These are phyloP conservation scores for Phytoseiulus persimilis DNA, from an alignment of 2,888 invertebrate genomes.

Conservation along the genomic window DNA sequence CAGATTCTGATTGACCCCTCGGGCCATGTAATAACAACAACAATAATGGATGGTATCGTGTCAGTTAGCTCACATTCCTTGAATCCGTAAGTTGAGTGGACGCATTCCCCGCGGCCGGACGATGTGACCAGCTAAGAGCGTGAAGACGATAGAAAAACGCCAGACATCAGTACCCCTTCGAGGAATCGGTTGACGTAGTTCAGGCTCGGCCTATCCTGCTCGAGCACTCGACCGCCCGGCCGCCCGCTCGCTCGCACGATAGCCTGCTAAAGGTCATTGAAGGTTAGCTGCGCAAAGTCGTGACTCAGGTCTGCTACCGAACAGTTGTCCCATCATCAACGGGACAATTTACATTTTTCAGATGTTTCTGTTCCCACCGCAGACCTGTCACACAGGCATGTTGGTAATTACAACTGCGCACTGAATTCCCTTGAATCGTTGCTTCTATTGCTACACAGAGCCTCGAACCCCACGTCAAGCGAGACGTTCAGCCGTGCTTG, in stretches of 20 bases:
- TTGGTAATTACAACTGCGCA: neutral
- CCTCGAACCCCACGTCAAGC: neutral
- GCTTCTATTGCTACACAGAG: neutral
- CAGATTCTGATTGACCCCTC: neutral
- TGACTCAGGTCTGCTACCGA: neutral
- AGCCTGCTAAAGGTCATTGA: neutral
- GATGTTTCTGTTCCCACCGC: neutral
- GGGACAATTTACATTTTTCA: constrained; percentile 5
- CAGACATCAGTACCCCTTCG: neutral
- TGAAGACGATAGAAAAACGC: neutral
- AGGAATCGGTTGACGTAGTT: neutral
- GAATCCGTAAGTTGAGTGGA: neutral
- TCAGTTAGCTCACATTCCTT: neutral
- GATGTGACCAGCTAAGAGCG: neutral
- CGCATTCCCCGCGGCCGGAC: neutral
- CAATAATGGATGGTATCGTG: neutral
- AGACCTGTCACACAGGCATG: neutral
- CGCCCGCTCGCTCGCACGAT: neutral
- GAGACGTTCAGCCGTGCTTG: too few relatives aligned
- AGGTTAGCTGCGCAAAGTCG: neutral
- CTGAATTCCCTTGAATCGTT: neutral
- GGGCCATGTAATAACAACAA: neutral
- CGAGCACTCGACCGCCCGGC: neutral
- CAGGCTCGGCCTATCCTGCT: neutral
- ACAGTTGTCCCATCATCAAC: neutral